These are phyloP conservation scores for Zygothrica quintamaculata DNA, from an alignment of 2,888 invertebrate genomes.

Conservation along the genomic window DNA sequence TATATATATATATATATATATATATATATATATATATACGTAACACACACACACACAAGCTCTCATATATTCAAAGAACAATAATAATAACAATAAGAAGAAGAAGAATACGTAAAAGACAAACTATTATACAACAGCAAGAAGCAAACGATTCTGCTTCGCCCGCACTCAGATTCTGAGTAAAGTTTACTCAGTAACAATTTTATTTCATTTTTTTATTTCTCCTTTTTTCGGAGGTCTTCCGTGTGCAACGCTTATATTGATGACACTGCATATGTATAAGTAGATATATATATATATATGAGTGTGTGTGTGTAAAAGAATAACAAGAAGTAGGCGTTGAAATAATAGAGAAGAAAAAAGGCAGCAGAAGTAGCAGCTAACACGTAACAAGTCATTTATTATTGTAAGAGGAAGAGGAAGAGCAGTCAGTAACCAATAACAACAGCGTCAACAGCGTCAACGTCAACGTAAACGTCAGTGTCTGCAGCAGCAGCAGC, in stretches of 20 bases:
- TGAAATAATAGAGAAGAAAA: too few species aligned
- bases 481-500: too few species aligned
- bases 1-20: constrained; percentile 74
- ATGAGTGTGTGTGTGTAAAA: constrained; percentile 20
- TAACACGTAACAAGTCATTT: constrained; percentile 64
- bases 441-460: too few species aligned
- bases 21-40: constrained; percentile 63
- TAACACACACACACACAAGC: constrained; percentile 34
- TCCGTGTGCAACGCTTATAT: constrained; percentile 37
- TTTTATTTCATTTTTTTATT: constrained; percentile 3
- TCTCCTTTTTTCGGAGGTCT: constrained; percentile 28
- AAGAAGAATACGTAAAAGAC: not conserved
- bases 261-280: constrained; percentile 28
- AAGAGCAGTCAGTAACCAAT: too few species aligned
- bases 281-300: constrained; percentile 4
- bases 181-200: not conserved
- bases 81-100: constrained; percentile 6
- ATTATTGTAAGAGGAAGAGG: constrained; percentile 36
- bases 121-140: not conserved
- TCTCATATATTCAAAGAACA: constrained; percentile 16
- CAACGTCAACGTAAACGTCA: too few species aligned
- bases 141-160: constrained; percentile 22
- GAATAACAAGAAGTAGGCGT: constrained; percentile 31
- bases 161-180: not conserved
- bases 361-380: constrained; percentile 24